Base-by-base conservation (phyloP, 1,140 invertebrate genomes). In the Drosophila sp. region DNA sequence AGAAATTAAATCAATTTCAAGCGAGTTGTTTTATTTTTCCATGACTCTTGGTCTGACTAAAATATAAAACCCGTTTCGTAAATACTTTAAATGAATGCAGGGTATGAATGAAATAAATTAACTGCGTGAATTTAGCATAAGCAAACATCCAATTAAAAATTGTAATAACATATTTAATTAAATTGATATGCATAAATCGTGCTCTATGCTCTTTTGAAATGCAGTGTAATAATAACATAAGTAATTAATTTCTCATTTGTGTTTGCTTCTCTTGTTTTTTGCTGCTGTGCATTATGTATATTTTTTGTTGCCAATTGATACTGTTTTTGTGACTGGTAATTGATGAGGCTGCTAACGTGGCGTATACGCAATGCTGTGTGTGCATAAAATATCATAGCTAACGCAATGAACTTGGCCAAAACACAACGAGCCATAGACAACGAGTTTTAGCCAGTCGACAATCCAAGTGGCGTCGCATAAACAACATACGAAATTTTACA, bases 131-230 rank as follows among this genome's bases (percentile, higher is more conserved):
- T 71, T 78, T 78, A 69, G 29, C 74, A 80, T 50, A 72, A 65
- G 82, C 72, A 87, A 81, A 72, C 67, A 87, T 81, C 74, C 81
- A 87, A 86, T 86, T 86, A 87, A 81, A 87, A 65, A 75, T 43
- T 67, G 78, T 87, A 87, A 86, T 86, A 86, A 81, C 65, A 81
- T 86, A 78, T 86, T 87, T 86, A 81, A 86, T 86, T 86, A 87
- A 87, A 87, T 87, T 87, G 65, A 75, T 87, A 76, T 59, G 75
- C 75, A 78, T 71, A 69, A 87, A 75, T 72, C 53, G 69, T 57
- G 41, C 59, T 56, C 43, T 64, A 29, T 72, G 29, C 29, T 29
- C n/a, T 43, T 72, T 51, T 29, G 18, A 7, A 5, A 7, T 48
- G 29, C 14, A 4, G 41, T 51, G 21, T 40, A 63, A 59, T 59